Conservation (phyloP, 2,797 vertebrate genomes). For the Sarcophilus harrisii region DNA sequence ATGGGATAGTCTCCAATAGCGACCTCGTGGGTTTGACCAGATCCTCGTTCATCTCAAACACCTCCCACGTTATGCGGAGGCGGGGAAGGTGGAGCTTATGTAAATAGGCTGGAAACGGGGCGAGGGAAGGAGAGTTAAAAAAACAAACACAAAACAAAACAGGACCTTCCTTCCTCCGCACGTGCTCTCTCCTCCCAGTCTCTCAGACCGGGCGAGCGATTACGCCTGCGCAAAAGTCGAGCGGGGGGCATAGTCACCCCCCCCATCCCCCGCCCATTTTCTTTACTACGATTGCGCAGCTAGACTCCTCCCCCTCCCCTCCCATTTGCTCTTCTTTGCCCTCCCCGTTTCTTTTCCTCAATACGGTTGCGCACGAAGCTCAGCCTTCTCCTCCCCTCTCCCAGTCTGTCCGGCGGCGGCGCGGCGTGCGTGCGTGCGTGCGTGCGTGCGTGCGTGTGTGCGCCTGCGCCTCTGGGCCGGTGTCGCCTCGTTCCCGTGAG, state of each 20-base stretch:
- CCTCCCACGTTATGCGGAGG: no score
- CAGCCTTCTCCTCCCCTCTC: neutral
- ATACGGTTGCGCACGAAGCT: neutral
- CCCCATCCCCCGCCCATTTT: rapidly evolving
- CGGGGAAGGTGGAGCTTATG: neutral
- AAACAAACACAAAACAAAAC: neutral
- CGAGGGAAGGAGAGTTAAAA: neutral
- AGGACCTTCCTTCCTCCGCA: neutral
- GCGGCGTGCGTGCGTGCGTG: neutral
- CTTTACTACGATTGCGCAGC: neutral
- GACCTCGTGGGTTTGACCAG: neutral
- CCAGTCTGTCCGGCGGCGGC: neutral
- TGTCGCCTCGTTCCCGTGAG: slow-evolving; percentile 67
- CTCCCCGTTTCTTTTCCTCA: neutral
- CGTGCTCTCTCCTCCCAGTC: neutral
- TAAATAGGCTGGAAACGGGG: neutral
- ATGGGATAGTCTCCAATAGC: neutral
- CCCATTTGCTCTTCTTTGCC: neutral
- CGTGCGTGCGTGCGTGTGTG: neutral
- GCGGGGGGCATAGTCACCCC: neutral
- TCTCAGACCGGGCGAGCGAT: neutral
- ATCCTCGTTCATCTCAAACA: neutral
- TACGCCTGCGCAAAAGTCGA: neutral
- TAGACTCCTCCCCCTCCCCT: neutral
- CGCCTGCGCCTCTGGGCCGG: neutral